Evolutionary conservation across 2,797 vertebrate genomes (phyloP), one percentile per base, ranked within the genome.

Genomic region (Myotis findleyi): DNA sequence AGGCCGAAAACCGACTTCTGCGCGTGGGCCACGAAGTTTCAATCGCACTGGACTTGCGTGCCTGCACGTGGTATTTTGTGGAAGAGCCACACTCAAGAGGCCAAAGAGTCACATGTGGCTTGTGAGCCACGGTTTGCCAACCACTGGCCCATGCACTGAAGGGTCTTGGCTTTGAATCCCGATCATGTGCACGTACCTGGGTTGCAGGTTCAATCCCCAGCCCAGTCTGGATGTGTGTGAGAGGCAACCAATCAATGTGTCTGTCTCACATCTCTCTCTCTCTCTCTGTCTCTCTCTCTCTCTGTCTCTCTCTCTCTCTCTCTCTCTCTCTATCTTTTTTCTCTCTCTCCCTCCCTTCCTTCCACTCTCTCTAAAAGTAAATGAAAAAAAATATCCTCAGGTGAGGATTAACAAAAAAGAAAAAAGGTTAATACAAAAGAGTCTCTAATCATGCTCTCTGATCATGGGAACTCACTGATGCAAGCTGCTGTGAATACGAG

Each of bases 401-500:
- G 62, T 66, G 30, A 33, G n/a, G 30, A 66, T 66, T 66, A 66
- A 66, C 30, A 66, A 66, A 17, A 33, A 66, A 8, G 5, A n/a
- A 33, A n/a, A 33, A 66, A 18, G 30, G 47, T 92, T 84, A 85
- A 68, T 47, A 75, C 38, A 81, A 69, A 89, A 80, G 44, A 62
- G 13, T 11, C 20, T 95, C 36, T 93, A 80, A 91, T 66, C 30
- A 76, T 7, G 7, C 20, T 59, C 59, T 92, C 33, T 95, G 38
- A 77, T 85, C 72, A 36, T 2, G 71, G 64, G 62, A 55, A 69
- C 55, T 41, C 84, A 79, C 0, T 59, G 47, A 44, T 79, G 44
- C 7, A 53, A 79, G 25, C 20, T 72, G 72, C 89, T 88, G 76
- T 81, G 83, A 94, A 96, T 68, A 81, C 38, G n/a, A 92, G 4